Percentiles rank a stretch among this genome's conserved stretches.
These are phyloP conservation scores for Dryobota labecula DNA, from an alignment of 2,888 invertebrate species.

Conservation along the genomic window DNA sequence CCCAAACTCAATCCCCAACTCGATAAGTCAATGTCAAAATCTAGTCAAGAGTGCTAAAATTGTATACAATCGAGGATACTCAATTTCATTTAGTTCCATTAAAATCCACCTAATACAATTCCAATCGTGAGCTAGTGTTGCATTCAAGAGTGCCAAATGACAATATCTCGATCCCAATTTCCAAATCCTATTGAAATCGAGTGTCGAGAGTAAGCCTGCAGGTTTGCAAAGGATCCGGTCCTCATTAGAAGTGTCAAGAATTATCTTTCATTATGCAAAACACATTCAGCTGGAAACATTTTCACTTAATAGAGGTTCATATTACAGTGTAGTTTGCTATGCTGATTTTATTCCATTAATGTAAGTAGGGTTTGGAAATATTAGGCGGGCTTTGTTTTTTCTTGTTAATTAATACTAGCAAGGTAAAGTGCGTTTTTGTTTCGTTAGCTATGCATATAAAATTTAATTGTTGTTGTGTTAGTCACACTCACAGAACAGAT, in stretches of 20 bases:
- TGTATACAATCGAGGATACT: no score
- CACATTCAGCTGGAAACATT: slow-evolving; percentile 56
- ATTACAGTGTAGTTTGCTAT: slow-evolving; percentile 46
- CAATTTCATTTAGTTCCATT: no score
- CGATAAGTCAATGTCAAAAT: no score
- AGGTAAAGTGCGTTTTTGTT: background rate
- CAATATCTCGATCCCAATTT: no score
- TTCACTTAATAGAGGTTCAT: slow-evolving; percentile 56
- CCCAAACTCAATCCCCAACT: no score
- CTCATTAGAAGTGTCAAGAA: slow-evolving; percentile 63
- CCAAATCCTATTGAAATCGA: no score
- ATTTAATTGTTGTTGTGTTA: background rate
- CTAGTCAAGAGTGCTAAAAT: no score
- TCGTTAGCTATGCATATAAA: background rate
- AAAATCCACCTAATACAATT: no score
- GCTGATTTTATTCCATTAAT: slow-evolving; percentile 48
- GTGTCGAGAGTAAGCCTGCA: no score
- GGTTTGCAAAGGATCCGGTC: slow-evolving; percentile 54
- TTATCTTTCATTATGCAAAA: slow-evolving; percentile 64
- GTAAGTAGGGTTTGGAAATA: slow-evolving; percentile 3
- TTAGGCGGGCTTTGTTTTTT: slow-evolving; percentile 12
- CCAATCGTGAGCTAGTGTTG: no score
- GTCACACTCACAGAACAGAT: no score
- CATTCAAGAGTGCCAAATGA: no score
- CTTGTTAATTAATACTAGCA: slow-evolving; percentile 15